Base-by-base conservation (phyloP, 2,888 invertebrate genomes). In the Conistra vaccinii region DNA sequence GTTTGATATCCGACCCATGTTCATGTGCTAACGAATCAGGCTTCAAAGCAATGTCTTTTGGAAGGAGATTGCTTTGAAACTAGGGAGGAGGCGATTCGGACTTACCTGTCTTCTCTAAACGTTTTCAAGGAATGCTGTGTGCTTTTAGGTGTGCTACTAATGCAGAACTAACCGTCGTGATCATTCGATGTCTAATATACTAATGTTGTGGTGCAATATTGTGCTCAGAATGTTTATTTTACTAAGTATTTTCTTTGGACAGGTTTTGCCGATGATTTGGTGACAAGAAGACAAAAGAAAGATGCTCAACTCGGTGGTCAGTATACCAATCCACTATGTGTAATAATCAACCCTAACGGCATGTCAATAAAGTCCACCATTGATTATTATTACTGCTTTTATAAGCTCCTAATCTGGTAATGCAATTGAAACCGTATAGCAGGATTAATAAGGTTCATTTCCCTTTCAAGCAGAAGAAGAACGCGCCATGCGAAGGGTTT, bases 401-500 rank as follows among this genome's bases (percentile, higher is more conserved):
- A n/a, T 9, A 20, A 35, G 7, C 5, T 53, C 0, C 20, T 26
- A 10, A 6, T 48, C 7, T 32, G 1, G 3, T 23, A 42, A 6
- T 17, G 23, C 12, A 45, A 53, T 65, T 76, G 1, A 23, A 35
- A 26, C 58, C 29, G n/a, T 73, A 68, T 48, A 7, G 1, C 17
- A 42, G 0, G 45, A 63, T 45, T 78, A 69, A 81, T 73, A 67
- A 76, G 73, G 48, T 67, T 29, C 62, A 79, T 81, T 91, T 79
- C 90, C 92, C 87, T 89, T 92, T 81, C 83, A 93, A 97, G 97
- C 97, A 93, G 98, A 98, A 92, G 99, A 99, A 92, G 98, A 99
- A 90, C 97, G 98, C 84, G 97, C 98, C 39, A 98, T 98, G 95
- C 97, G 99, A 87, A 97, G 99, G 88, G 98, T 99, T 86, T 99